Evolutionary conservation across 2,797 vertebrate genomes (phyloP).

Genomic region (Macrochelys suwanniensis): DNA sequence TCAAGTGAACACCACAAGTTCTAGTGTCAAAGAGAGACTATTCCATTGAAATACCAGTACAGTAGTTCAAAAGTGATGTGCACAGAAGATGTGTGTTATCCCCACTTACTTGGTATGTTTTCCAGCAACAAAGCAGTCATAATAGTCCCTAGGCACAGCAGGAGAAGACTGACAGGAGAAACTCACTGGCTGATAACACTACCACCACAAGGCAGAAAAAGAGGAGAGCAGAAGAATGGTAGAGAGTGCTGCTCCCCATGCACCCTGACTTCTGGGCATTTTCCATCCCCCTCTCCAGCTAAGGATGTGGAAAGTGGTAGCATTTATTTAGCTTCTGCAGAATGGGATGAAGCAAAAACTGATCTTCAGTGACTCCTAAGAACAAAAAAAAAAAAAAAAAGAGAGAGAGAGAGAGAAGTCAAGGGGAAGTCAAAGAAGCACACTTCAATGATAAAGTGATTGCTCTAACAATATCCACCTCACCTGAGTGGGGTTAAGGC

Average conservation of each 20-base stretch:
- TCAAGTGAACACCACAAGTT: too few species aligned
- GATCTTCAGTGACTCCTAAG: background rate
- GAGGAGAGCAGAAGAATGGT: background rate
- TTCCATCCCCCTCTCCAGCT: background rate
- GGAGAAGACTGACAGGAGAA: background rate
- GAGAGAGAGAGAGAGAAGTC: background rate
- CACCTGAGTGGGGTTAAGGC: background rate
- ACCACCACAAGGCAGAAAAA: background rate
- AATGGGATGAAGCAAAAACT: background rate
- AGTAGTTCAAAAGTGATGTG: too few species aligned
- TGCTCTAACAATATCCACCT: background rate
- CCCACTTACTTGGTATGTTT: too few species aligned
- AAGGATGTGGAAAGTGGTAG: background rate
- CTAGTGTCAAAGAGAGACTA: background rate
- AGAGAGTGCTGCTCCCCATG: background rate
- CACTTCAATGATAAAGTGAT: background rate
- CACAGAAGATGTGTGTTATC: too few species aligned
- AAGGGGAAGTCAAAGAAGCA: background rate
- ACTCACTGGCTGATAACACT: background rate
- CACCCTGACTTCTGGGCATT: background rate
- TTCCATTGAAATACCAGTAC: background rate
- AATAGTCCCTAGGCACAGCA: too few species aligned
- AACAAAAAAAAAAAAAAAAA: background rate
- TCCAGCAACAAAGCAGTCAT: too few species aligned
- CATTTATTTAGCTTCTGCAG: background rate